Evolutionary conservation across 2,888 invertebrate species (phyloP).

Genomic region (Petrolisthes cinctipes): DNA sequence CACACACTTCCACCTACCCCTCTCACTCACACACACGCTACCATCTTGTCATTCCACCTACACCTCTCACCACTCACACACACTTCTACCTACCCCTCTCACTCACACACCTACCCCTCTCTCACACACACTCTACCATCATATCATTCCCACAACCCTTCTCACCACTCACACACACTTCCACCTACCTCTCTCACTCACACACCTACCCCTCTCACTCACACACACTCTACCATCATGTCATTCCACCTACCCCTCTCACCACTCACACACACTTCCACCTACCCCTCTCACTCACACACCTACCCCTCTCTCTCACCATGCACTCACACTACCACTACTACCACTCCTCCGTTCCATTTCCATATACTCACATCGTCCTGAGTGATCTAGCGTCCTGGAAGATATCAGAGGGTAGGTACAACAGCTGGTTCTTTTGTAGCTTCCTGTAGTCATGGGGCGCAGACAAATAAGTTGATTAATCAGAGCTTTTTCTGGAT

Average conservation of each 20-base stretch:
- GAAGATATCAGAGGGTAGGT: constrained; percentile 72
- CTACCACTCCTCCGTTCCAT: not conserved
- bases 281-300: constrained; percentile 16
- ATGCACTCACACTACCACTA: not conserved
- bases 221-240: constrained; percentile 16
- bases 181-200: not conserved
- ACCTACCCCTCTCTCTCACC: not conserved
- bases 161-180: not conserved
- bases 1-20: too few relatives aligned
- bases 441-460: constrained; percentile 73
- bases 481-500: too few relatives aligned
- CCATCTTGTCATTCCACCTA: too few relatives aligned
- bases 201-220: constrained; percentile 5
- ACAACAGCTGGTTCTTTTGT: constrained; percentile 78
- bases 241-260: not conserved
- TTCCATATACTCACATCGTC: constrained; percentile 64
- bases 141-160: not conserved
- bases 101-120: not conserved
- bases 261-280: constrained; percentile 32
- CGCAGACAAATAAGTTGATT: too few relatives aligned
- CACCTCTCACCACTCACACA: not conserved
- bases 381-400: constrained; percentile 65
- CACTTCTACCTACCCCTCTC: not conserved
- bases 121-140: not conserved
- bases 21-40: too few relatives aligned